phyloP scores from a whole-genome alignment of 1,140 invertebrate genomes.

The Amphibalanus amphitrite region DNA sequence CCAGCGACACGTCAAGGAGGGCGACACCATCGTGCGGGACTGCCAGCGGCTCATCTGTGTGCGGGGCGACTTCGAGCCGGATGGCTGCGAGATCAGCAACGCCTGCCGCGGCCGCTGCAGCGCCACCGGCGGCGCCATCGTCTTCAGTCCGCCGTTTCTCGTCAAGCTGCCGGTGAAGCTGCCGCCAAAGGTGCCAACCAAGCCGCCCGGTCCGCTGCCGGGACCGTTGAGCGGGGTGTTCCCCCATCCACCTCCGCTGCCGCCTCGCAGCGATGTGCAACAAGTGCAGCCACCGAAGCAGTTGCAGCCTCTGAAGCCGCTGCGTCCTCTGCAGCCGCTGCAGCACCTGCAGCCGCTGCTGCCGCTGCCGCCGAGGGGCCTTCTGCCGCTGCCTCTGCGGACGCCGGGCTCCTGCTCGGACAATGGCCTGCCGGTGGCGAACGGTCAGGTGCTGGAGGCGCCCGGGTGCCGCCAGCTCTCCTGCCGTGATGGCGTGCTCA shows the following conservation, averaged over 20 bases:
- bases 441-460: neutral
- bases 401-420: neutral
- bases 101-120: neutral
- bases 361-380: no score
- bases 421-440: neutral
- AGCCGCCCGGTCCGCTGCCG: constrained; percentile 3
- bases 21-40: constrained; percentile 2
- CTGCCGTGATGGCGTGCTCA: neutral
- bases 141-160: constrained; percentile 1
- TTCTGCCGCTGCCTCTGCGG: no score
- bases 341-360: no score
- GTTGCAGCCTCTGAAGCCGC: neutral
- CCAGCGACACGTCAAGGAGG: neutral
- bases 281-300: no score
- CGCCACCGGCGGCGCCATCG: neutral
- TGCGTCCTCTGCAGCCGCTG: neutral
- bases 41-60: constrained; percentile 8
- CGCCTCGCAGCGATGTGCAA: no score
- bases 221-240: no score
- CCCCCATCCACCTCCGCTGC: neutral
- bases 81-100: neutral
- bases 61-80: constrained; percentile 4
- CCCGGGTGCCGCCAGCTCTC: neutral
- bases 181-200: neutral
- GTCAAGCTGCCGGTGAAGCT: constrained; percentile 6